These are phyloP conservation scores for Pterobdella sp. DNA, from an alignment of 2,888 invertebrate species.

Conservation along the genomic window DNA sequence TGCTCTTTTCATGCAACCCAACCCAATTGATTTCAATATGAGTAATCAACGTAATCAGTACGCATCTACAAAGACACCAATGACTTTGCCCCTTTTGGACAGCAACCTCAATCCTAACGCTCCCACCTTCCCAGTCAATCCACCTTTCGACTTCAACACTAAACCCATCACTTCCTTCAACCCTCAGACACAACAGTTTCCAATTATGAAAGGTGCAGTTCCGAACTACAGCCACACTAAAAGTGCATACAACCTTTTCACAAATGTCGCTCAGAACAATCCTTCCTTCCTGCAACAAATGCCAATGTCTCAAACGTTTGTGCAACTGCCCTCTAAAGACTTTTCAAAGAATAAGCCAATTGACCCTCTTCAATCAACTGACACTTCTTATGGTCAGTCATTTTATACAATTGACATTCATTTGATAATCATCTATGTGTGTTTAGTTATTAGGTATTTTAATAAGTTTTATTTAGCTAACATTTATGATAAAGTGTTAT, in stretches of 20 bases:
- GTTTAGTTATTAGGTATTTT: too few relatives aligned
- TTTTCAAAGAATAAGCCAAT: background rate
- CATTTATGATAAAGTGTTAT: too few relatives aligned
- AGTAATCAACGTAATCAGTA: conserved; percentile 43
- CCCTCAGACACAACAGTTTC: conserved; percentile 12
- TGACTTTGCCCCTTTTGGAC: conserved; percentile 50
- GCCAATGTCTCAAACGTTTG: background rate
- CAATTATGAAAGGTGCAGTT: background rate
- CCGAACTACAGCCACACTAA: background rate
- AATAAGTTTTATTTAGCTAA: too few relatives aligned
- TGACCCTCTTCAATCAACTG: background rate
- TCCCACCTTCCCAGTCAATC: conserved; percentile 60
- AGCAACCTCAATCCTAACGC: conserved; percentile 70
- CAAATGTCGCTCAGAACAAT: conserved; percentile 1
- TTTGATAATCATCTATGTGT: too few relatives aligned
- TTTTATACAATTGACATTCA: background rate
- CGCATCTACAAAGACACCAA: conserved; percentile 47
- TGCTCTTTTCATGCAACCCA: background rate
- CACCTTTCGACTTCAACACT: conserved; percentile 21
- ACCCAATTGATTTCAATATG: background rate
- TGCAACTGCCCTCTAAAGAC: background rate
- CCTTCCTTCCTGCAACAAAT: background rate
- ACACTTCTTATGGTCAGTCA: background rate
- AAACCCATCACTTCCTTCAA: background rate
- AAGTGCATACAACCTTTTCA: conserved; percentile 1